Evolutionary conservation across 2,797 vertebrate genomes (phyloP), one percentile per base, ranked within the genome.

Genomic region (Austrolebias charrua): DNA sequence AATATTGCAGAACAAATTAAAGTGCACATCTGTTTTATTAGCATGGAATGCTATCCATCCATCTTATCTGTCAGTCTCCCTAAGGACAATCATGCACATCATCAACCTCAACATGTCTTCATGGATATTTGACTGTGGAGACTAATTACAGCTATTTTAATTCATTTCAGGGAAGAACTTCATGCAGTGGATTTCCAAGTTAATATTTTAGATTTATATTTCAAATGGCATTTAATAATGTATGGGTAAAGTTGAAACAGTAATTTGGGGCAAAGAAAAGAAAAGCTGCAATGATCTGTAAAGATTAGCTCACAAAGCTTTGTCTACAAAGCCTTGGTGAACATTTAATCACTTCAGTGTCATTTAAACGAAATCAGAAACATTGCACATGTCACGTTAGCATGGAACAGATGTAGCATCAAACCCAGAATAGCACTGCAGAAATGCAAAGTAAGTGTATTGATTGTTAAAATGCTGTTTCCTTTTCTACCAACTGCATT

Each of bases 1-100:
- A 87, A 85, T 89, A 86, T 81, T 82, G 81, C 72, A 80, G 78
- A 90, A 86, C 74, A 88, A 92, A 91, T 92, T 91, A 91, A 80
- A 89, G 83, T 56, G 60, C 84, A 88, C 91, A 91, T 91, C 88
- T 93, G 88, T 90, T 92, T 88, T 82, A 92, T 90, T 91, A 91
- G 63, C 55, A 53, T 48, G 51, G 76, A 55, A 78, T 84, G 82
- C 75, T 80, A 83, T 79, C 76, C 87, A 88, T 90, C 87, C 81
- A 87, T 92, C 89, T 89, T 83, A 83, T 76, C 86, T 82, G 86
- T 90, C 90, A 90, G 69, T 75, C 81, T 79, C 83, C 73, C 69
- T 55, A 69, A 63, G 52, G 65, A 62, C 75, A 54, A 75, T 33
- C 70, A 45, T 57, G 49, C 62, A 68, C 54, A 78, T 84, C 79